Conservation (phyloP, 2,113 vertebrate species). For the Micronycteris hirsuta region DNA sequence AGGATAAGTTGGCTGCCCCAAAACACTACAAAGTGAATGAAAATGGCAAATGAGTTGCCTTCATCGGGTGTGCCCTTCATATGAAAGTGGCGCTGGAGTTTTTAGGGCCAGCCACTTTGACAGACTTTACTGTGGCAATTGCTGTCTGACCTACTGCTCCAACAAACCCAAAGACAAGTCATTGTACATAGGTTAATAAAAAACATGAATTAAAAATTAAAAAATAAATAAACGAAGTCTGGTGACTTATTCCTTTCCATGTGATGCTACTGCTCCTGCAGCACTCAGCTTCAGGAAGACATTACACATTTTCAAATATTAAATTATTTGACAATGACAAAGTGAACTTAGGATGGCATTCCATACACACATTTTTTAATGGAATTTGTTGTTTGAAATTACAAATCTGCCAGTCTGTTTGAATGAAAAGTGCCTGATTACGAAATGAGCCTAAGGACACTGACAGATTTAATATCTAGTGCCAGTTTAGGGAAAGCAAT, state of each 20-base stretch:
- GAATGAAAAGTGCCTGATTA: not conserved
- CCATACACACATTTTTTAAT: not conserved
- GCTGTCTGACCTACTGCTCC: not conserved
- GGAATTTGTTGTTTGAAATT: not conserved
- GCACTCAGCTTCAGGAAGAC: slow-evolving; percentile 29
- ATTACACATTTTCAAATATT: slow-evolving; percentile 6
- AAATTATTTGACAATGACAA: slow-evolving; percentile 51
- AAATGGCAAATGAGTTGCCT: not conserved
- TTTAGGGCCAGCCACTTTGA: not conserved
- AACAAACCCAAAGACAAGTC: not conserved
- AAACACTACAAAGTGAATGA: too few relatives aligned
- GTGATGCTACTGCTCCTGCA: not conserved
- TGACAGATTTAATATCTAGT: slow-evolving; percentile 18
- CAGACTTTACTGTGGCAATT: not conserved
- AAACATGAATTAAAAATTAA: too few relatives aligned
- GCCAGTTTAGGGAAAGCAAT: not conserved
- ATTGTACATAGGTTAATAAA: too few relatives aligned
- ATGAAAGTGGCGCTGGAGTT: not conserved
- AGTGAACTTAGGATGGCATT: slow-evolving; percentile 33
- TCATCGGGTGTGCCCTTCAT: not conserved
- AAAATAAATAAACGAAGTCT: too few relatives aligned
- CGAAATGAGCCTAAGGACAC: not conserved
- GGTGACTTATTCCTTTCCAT: not conserved
- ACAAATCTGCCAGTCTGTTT: not conserved
- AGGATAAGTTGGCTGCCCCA: too few relatives aligned